Conservation (phyloP, 1,140 invertebrate genomes). For the Asbolus verrucosus region DNA sequence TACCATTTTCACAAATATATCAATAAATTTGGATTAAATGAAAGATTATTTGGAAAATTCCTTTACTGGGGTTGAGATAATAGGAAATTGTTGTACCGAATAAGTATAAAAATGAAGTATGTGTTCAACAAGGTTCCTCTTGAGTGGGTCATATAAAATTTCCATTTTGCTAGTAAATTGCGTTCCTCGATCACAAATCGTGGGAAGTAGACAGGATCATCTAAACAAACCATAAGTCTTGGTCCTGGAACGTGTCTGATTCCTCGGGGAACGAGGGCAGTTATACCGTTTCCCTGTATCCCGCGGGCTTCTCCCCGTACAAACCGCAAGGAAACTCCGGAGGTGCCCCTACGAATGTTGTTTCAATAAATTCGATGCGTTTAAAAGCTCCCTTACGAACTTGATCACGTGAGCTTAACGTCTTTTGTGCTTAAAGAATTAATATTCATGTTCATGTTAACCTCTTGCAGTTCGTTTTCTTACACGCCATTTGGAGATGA, state of each 20-base stretch:
- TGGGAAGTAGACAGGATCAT: slow-evolving; percentile 51
- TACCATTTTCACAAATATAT: too few species aligned
- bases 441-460: slow-evolving; percentile 46
- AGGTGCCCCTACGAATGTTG: slow-evolving; percentile 2
- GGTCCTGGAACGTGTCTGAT: slow-evolving; percentile 42
- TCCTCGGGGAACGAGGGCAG: slow-evolving; percentile 47
- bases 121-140: slow-evolving; percentile 26
- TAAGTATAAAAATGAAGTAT: slow-evolving; percentile 26
- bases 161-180: slow-evolving; percentile 53
- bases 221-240: slow-evolving; percentile 57
- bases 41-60: too few species aligned
- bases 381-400: too few species aligned
- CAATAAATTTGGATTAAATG: too few species aligned
- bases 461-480: slow-evolving; percentile 27
- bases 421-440: slow-evolving; percentile 17
- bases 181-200: slow-evolving; percentile 54
- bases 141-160: slow-evolving; percentile 49
- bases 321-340: slow-evolving; percentile 4
- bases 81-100: too few species aligned
- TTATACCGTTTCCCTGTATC: slow-evolving; percentile 22
- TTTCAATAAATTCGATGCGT: slow-evolving; percentile 9
- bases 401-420: slow-evolving; percentile 15
- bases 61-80: too few species aligned
- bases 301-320: background rate
- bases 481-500: slow-evolving; percentile 39